A percentile compares a stretch with the other conserved stretches of the same genome.
phyloP scores from a whole-genome alignment of 2,797 vertebrate genomes.

The Florisuga fusca region DNA sequence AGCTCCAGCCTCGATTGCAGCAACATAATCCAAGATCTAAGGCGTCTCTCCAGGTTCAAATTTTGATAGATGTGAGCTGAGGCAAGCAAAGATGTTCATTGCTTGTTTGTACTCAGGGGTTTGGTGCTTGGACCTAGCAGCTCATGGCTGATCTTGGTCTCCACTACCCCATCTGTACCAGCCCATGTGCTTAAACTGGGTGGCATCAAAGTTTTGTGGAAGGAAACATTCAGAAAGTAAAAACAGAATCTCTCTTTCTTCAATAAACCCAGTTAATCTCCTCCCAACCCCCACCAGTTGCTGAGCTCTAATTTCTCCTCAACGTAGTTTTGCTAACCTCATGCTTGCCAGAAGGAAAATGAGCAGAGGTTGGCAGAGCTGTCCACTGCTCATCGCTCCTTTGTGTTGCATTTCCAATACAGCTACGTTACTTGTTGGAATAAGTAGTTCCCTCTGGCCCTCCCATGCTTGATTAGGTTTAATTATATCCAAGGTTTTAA shows the following conservation, averaged over 20 bases:
- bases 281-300: neutral
- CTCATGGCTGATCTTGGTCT: neutral
- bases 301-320: neutral
- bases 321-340: neutral
- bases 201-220: neutral
- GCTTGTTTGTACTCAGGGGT: neutral
- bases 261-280: neutral
- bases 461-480: conserved; percentile 9
- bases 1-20: neutral
- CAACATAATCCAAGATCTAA: neutral
- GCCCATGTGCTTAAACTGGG: neutral
- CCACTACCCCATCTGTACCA: neutral
- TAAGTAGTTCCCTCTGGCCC: neutral
- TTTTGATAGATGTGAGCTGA: neutral
- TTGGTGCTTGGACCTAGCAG: neutral
- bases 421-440: neutral
- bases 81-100: neutral
- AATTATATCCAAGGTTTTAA: conserved; percentile 21
- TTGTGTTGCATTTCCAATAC: neutral
- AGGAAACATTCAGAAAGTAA: neutral
- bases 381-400: neutral
- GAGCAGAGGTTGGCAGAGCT: conserved; percentile 15
- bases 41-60: neutral
- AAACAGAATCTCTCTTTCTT: neutral
- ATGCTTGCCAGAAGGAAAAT: neutral